Conservation (phyloP, 2,113 vertebrate species). For the Megatriorchis doriae region DNA sequence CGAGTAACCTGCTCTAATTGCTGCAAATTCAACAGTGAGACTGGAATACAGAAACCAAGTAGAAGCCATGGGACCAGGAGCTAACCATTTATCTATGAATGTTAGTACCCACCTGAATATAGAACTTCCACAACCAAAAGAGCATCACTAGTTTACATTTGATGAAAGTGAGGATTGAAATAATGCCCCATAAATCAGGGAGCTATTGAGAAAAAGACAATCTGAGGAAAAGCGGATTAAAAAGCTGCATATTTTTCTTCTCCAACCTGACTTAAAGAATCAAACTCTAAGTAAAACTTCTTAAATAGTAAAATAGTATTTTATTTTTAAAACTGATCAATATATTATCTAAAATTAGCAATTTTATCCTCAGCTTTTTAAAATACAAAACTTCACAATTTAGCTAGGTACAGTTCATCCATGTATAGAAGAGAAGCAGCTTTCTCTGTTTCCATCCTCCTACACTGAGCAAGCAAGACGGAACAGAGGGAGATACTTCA, state of each 20-base stretch:
- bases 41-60: not conserved
- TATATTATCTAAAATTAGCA: not conserved
- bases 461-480: not conserved
- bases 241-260: not conserved
- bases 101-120: not conserved
- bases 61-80: not conserved
- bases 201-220: constrained; percentile 10
- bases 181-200: constrained; percentile 1
- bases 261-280: not conserved
- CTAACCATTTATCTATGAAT: not conserved
- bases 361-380: not conserved
- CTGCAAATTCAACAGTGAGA: not conserved
- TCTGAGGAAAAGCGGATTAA: not conserved
- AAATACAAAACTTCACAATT: not conserved
- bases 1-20: not conserved
- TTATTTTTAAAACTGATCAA: not conserved
- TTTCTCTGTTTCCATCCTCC: not conserved
- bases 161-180: constrained; percentile 17
- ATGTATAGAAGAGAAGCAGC: not conserved
- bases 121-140: not conserved
- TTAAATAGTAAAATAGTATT: not conserved
- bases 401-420: not conserved
- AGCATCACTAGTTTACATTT: not conserved
- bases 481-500: not conserved
- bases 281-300: not conserved